Base-by-base conservation (phyloP, 2,113 vertebrate species). In the Ailurus styani region DNA sequence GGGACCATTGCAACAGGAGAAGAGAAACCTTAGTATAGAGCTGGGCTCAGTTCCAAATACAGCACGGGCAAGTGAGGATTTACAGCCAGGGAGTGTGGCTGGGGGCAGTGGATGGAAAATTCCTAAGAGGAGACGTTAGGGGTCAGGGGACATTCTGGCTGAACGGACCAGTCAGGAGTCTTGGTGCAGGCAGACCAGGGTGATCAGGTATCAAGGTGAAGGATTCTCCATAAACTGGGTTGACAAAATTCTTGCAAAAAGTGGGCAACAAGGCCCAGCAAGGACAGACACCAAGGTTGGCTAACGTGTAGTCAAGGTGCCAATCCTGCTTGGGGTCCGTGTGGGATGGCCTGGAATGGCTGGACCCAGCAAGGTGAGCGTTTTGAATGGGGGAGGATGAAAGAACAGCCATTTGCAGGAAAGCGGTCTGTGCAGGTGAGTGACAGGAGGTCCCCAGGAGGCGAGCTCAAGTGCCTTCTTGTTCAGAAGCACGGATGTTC, bases 271-370 rank as follows among this genome's bases (percentile, higher is more conserved):
- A 66, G 2, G 9, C 37, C 54, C 72, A 42, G 17, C 6, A 54
- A 86, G 70, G 52, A 47, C 29, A 37, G 40, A 83, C 52, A 83
- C 66, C 23, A 50, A 47, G 64, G 23, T 20, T 27, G 40, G 64
- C 78, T 29, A 15, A 45, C 9, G 52, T 45, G 31, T 25, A 5
- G 6, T 77, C 42, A 37, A 40, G 62, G 70, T 54, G 13, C 17
- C 55, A 52, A 55, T 27, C 81, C 79, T 62, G 18, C 15, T 29
- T 2, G 0, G 83, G n/a, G 14, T n/a, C 25, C 6, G 0, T 10
- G 34, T 17, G 23, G 18, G 29, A n/a, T 17, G 21, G n/a, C 23
- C 37, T 68, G 42, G 81, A 31, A 27, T 0, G 18, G 14, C 73
- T 3, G 5, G 29, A 10, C 5, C 5, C n/a, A 18, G 72, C 18